Base-by-base conservation (phyloP, 2,797 vertebrate species). In the Knipowitschia caucasica region DNA sequence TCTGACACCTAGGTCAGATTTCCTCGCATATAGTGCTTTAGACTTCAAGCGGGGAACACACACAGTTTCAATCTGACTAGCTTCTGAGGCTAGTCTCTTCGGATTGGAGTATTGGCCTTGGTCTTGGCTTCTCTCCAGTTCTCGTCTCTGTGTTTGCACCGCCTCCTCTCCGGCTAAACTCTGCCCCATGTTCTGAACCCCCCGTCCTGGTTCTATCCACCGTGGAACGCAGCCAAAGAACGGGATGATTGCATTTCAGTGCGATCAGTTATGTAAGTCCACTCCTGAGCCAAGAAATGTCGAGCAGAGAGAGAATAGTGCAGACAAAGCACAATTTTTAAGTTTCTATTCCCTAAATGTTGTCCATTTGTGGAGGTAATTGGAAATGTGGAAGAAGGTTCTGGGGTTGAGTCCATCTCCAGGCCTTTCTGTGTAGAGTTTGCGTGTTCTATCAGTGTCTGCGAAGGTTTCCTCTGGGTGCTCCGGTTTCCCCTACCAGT, bases 81-180 rank as follows among this genome's bases (percentile, higher is more conserved):
- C n/a, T n/a, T n/a, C n/a, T n/a, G n/a, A n/a, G n/a, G n/a, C n/a
- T n/a, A n/a, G n/a, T n/a, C n/a, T n/a, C n/a, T n/a, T n/a, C n/a
- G 34, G 62, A 51, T 25, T 7, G 15, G 27, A 27, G 11, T 17
- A 2, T 54, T 7, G 0, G 31, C 10, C 40, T 43, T 1, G 46
- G 27, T 50, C 50, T 56, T 53, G 50, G 57, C 52, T 20, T 21
- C 8, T n/a, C 14, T 50, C 42, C 56, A 63, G 17, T 25, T 39
- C 45, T 29, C 25, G 18, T 27, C 40, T 24, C 21, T n/a, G 7
- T 26, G 31, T 12, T 30, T 12, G 10, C 31, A 30, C 38, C 20
- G 6, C 39, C 42, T 26, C 42, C 24, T 42, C 38, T 20, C 21
- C 56, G 33, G 35, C 35, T 25, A 49, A 38, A 12, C 47, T 43